Conservation (phyloP, 2,888 invertebrate species). For the Apamea crenata region DNA sequence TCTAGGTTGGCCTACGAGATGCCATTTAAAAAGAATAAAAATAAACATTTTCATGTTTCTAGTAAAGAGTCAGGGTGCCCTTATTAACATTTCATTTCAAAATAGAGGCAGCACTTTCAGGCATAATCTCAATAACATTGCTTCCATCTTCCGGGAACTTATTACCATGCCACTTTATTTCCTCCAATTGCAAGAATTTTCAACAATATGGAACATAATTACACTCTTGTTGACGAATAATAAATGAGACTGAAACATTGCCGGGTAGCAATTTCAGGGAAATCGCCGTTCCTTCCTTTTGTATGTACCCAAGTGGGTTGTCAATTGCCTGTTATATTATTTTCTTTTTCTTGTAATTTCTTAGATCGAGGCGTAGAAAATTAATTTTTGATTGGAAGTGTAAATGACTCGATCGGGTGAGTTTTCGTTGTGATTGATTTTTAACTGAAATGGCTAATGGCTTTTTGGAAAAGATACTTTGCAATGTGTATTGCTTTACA, state of each 20-base stretch:
- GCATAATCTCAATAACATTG: conserved; percentile 18
- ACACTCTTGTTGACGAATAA: conserved; percentile 63
- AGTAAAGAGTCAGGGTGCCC: not conserved
- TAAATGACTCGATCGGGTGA: conserved; percentile 3
- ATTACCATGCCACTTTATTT: conserved; percentile 44
- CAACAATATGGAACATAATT: conserved; percentile 62
- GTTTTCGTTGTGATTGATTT: conserved; percentile 13
- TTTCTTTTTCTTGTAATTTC: conserved; percentile 29
- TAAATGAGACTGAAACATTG: conserved; percentile 59
- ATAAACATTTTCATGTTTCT: not conserved
- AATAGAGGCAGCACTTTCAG: conserved; percentile 3
- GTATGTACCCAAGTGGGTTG: conserved; percentile 36
- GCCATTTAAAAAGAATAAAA: not conserved
- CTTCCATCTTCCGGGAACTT: conserved; percentile 8
- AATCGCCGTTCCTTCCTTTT: conserved; percentile 50
- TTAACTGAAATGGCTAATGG: conserved; percentile 9
- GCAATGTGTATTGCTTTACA: not conserved
- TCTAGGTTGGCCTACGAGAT: not conserved
- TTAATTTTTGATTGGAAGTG: conserved; percentile 26
- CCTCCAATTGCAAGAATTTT: conserved; percentile 37
- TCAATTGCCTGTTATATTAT: conserved; percentile 31
- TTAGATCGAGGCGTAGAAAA: conserved; percentile 17
- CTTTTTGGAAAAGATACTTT: not conserved
- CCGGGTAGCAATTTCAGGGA: conserved; percentile 57
- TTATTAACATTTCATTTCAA: not conserved